phyloP scores from a whole-genome alignment of 2,888 invertebrate species.

The Spodoptera picta region DNA sequence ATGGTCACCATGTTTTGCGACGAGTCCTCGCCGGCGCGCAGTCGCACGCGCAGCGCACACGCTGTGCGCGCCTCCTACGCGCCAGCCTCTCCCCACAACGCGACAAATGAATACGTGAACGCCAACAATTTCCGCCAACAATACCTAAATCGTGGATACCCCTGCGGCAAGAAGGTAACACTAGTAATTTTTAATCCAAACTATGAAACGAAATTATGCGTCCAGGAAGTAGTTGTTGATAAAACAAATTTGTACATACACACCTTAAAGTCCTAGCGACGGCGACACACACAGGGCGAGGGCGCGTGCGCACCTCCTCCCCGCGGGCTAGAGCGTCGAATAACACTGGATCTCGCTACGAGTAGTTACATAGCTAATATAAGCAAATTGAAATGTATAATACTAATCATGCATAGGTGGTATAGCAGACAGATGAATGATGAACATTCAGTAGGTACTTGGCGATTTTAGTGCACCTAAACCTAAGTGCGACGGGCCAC shows the following conservation, averaged over 20 bases:
- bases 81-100: slow-evolving; percentile 58
- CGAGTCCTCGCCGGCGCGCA: slow-evolving; percentile 70
- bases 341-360: slow-evolving; percentile 64
- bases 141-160: slow-evolving; percentile 85
- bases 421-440: slow-evolving; percentile 76
- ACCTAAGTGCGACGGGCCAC: slow-evolving; percentile 64
- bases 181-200: slow-evolving; percentile 82
- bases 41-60: slow-evolving; percentile 29
- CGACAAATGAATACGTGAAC: slow-evolving; percentile 68
- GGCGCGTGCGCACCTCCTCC: slow-evolving; percentile 18
- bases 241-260: slow-evolving; percentile 86
- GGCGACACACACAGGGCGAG: slow-evolving; percentile 20
- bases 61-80: slow-evolving; percentile 52
- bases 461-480: slow-evolving; percentile 79
- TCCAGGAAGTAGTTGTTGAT: slow-evolving; percentile 73
- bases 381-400: slow-evolving; percentile 82
- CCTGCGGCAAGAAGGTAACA: slow-evolving; percentile 84
- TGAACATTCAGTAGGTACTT: slow-evolving; percentile 70
- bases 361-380: slow-evolving; percentile 78
- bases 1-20: slow-evolving; percentile 80
- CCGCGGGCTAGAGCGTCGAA: slow-evolving; percentile 27
- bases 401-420: slow-evolving; percentile 78
- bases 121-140: slow-evolving; percentile 83
- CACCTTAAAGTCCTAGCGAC: slow-evolving; percentile 65
- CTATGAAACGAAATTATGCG: slow-evolving; percentile 76